Base-by-base conservation (phyloP, 2,113 vertebrate species). In the Sciurus niger region DNA sequence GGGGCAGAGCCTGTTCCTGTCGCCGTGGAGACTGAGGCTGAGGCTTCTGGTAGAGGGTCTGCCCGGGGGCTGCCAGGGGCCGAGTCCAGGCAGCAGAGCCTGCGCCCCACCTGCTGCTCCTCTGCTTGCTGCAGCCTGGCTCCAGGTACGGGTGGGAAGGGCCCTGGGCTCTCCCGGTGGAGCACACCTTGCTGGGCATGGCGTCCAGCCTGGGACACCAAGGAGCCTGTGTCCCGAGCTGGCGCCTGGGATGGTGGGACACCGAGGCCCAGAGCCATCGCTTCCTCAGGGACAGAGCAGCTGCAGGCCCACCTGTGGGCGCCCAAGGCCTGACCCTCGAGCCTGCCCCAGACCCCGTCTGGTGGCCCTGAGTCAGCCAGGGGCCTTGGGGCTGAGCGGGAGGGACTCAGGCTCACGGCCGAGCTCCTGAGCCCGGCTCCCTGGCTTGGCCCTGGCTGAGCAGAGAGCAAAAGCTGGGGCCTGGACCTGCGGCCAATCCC, bases 251-350 rank as follows among this genome's bases (percentile, higher is more conserved):
- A 11, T 7, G 1, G 60, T 37, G 83, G 60, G 30, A 51, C 18
- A 48, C 32, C 9, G 48, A 16, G n/a, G n/a, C 25, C 32, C 28
- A 37, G 72, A 80, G 82, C 37, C 25, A 0, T 17, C 43, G 0
- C 30, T 22, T 28, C 4, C 67, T n/a, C 4, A 8, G 20, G 25
- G 70, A 28, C 84, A 51, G 28, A 34, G 8, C 17, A 9, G 9
- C 67, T 2, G 2, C 0, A 20, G 11, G 55, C n/a, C 10, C 30
- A 40, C 65, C 55, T 28, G 0, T 0, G 0, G 92, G 48, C 32
- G 28, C 53, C 55, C 48, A 4, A 1, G n/a, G 28, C 60, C 94
- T n/a, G 17, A 37, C 48, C 24, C 86, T 79, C 46, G 7, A 22
- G 16, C 65, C 40, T 34, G 28, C 60, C 40, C 8, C 40, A 13